Evolutionary conservation across 1,140 invertebrate species (phyloP), one percentile per base, ranked within the genome.

Genomic region (Euborellia annulipes): DNA sequence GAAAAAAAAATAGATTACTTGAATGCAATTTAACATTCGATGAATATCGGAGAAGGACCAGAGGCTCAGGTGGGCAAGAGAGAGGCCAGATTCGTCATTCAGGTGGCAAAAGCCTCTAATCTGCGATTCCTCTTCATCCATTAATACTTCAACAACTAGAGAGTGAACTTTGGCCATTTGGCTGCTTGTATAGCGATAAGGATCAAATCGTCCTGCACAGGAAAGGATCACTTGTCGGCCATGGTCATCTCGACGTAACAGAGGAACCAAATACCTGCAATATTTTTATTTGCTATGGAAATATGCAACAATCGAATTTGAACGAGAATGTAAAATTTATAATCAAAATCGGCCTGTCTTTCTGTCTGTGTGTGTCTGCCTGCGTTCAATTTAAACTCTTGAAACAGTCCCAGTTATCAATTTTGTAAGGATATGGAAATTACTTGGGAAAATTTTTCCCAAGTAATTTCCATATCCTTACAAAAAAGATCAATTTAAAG

Each of bases 71-170:
- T 87, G 82, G 1, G 77, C 75, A 76, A 89, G 85, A 44, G 76
- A 75, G 57, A 89, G 71, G 32, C 82, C 83, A 36, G 77, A 78
- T 54, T 88, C 81, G 57, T 89, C 85, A 51, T 88, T 84, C 16
- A 90, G 72, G 54, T 90, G 81, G 0, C 76, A 77, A 58, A 83
- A 89, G 7, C 55, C 56, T 50, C 55, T 47, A 8, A 59, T 53
- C 58, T 87, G 84, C 37, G 80, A 85, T 20, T 82, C 68, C 49
- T 86, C 82, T 46, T 87, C 83, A 54, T 86, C 81, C 63, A 87
- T 70, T 1, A 87, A 57, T 1, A 76, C 63, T 55, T 89, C 85
- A 19, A 79, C 75, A 9, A 86, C 72, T 54, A 87, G 64, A 36
- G 79, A 78, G 55, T 86, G 82, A 0, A 79, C 70, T 13, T 77